Conservation (phyloP, 2,888 invertebrate genomes). For the Hetaerina titia region DNA sequence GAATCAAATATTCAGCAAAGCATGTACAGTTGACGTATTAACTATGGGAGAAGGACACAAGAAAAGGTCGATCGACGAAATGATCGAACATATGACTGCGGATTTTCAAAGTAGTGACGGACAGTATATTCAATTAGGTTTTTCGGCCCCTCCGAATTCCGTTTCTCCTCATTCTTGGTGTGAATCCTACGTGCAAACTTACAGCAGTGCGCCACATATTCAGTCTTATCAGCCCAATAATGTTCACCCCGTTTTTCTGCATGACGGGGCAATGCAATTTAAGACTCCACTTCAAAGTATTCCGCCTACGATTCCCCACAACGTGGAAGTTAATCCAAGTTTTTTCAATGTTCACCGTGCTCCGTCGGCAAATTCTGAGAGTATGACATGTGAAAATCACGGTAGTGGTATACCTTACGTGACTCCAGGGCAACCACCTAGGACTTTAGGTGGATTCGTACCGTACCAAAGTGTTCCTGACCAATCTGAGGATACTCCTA, state of each 20-base stretch:
- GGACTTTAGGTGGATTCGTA: constrained; percentile 59
- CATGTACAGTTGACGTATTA: constrained; percentile 56
- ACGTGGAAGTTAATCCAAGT: constrained; percentile 51
- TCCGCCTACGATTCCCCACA: constrained; percentile 40
- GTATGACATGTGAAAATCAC: constrained; percentile 64
- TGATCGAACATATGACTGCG: constrained; percentile 81
- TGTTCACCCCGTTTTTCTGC: constrained; percentile 54
- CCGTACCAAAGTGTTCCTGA: constrained; percentile 60
- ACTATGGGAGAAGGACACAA: constrained; percentile 59
- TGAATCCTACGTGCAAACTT: constrained; percentile 72
- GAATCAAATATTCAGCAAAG: not conserved
- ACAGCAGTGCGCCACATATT: constrained; percentile 28
- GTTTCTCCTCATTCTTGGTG: constrained; percentile 75
- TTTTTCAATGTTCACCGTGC: constrained; percentile 26
- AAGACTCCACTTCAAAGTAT: constrained; percentile 20
- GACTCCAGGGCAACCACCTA: constrained; percentile 54
- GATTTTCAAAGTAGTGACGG: constrained; percentile 80
- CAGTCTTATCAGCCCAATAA: constrained; percentile 48
- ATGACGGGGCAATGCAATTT: constrained; percentile 40
- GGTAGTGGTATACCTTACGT: constrained; percentile 46
- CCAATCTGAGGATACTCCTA: not conserved
- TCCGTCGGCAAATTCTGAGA: not conserved
- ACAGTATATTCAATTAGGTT: constrained; percentile 80
- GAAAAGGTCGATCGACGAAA: constrained; percentile 76
- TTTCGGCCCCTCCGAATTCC: constrained; percentile 75